phyloP scores from a whole-genome alignment of 2,113 vertebrate species.

The Notothenia coriiceps region DNA sequence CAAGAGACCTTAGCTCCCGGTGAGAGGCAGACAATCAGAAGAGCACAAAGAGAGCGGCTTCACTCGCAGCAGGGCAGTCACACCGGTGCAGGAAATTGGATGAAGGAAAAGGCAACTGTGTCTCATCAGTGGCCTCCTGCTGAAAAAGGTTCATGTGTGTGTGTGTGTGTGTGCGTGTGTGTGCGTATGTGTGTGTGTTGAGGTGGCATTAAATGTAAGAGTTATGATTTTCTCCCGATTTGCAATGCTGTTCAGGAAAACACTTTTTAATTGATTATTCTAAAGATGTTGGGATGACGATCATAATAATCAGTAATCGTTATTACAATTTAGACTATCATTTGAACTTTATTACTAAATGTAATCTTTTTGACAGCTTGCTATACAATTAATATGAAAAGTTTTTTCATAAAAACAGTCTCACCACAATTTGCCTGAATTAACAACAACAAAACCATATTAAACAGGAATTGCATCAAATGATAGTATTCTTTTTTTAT shows the following conservation, averaged over 20 bases:
- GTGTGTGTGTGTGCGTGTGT: neutral
- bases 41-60: constrained; percentile 17
- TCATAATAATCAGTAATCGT: neutral
- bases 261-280: neutral
- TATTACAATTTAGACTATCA: too few relatives aligned
- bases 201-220: neutral
- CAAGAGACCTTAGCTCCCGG: constrained; percentile 1
- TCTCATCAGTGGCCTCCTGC: neutral
- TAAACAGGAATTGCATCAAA: neutral
- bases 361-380: neutral
- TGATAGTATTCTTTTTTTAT: neutral
- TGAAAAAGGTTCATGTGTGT: neutral
- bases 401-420: too few relatives aligned
- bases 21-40: constrained; percentile 36
- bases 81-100: neutral
- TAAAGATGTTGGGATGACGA: neutral
- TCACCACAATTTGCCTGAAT: neutral
- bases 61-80: constrained; percentile 18
- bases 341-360: neutral
- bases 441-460: neutral
- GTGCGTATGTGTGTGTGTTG: constrained; percentile 3
- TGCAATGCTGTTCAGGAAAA: neutral
- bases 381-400: too few relatives aligned
- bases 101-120: neutral
- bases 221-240: neutral